phyloP scores from a whole-genome alignment of 2,797 vertebrate species.

The Pipistrellus nathusii region DNA sequence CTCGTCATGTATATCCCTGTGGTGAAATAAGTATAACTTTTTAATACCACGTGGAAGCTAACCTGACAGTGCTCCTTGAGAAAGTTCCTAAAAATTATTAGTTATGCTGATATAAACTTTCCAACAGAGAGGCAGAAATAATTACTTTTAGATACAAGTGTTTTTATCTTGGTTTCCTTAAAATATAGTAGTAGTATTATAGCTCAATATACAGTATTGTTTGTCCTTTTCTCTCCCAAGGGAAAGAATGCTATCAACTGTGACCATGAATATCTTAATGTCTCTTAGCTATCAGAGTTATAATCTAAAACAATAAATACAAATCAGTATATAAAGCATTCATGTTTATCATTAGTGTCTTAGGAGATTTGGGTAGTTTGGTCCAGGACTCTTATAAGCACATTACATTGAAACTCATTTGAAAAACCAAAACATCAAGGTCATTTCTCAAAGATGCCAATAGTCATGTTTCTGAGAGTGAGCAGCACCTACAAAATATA shows the following conservation, averaged over 20 bases:
- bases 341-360: neutral
- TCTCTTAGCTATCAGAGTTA: conserved; percentile 4
- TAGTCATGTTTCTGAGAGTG: neutral
- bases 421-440: neutral
- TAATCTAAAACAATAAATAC: neutral
- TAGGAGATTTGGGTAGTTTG: neutral
- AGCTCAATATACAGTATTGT: neutral
- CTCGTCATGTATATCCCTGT: neutral
- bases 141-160: neutral
- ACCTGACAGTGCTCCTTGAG: neutral
- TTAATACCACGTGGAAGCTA: neutral
- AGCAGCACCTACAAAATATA: neutral
- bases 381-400: neutral
- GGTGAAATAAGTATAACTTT: neutral
- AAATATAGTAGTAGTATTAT: neutral
- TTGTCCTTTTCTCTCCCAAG: neutral
- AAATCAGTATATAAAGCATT: neutral
- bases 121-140: neutral
- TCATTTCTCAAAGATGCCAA: neutral
- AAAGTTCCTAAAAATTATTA: neutral
- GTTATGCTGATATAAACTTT: neutral
- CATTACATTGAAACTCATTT: neutral
- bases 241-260: neutral
- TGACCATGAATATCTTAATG: neutral
- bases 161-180: neutral